Evolutionary conservation across 1,140 invertebrate species (phyloP).

Genomic region (Drosophila navojoa): DNA sequence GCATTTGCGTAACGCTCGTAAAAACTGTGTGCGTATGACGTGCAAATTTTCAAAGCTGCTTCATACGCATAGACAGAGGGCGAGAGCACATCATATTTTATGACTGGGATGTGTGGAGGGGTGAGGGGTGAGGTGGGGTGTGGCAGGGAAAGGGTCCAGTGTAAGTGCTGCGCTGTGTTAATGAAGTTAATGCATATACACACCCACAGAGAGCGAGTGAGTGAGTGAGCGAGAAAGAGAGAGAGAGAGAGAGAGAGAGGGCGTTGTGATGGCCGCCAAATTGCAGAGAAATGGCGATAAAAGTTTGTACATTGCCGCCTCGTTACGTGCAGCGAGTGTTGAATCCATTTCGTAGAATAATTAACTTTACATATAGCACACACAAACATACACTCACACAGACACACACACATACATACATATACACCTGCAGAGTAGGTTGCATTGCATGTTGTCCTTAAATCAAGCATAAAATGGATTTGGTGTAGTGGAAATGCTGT

Average conservation of each 20-base stretch:
- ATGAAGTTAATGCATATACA: slow-evolving; percentile 73
- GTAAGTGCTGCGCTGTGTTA: slow-evolving; percentile 61
- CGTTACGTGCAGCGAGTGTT: slow-evolving; percentile 50
- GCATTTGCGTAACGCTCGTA: slow-evolving; percentile 49
- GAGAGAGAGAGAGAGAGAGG: no score
- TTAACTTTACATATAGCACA: slow-evolving; percentile 50
- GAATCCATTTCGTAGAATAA: slow-evolving; percentile 56
- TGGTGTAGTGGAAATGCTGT: slow-evolving; percentile 22
- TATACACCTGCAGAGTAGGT: neutral
- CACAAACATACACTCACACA: slow-evolving; percentile 11
- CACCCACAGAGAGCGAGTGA: slow-evolving; percentile 7
- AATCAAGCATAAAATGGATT: slow-evolving; percentile 62
- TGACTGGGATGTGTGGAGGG: slow-evolving; percentile 12
- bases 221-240: no score
- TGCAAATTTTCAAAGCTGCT: slow-evolving; percentile 75
- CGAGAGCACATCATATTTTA: slow-evolving; percentile 60
- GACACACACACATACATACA: slow-evolving; percentile 25
- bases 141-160: slow-evolving; percentile 43
- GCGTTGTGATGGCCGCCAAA: slow-evolving; percentile 35
- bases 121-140: slow-evolving; percentile 20
- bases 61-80: slow-evolving; percentile 35
- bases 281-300: slow-evolving; percentile 46
- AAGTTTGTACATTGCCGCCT: slow-evolving; percentile 52
- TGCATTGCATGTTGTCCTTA: slow-evolving; percentile 30
- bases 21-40: slow-evolving; percentile 74